Conservation (phyloP, 2,797 vertebrate genomes). For the Spondyliosoma cantharus region DNA sequence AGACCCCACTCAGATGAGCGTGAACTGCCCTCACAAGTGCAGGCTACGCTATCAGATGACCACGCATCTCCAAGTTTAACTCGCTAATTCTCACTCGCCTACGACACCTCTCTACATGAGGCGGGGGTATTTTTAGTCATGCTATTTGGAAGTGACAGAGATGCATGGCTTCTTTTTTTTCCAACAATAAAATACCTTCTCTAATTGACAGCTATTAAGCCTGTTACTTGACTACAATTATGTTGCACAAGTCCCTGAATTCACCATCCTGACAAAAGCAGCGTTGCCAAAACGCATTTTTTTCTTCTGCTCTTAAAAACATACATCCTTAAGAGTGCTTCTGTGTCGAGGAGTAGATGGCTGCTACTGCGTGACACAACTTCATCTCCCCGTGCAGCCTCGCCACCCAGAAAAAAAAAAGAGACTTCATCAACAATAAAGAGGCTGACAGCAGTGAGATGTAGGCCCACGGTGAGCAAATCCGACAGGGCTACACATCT, state of each 20-base stretch:
- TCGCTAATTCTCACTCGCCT: conserved; percentile 32
- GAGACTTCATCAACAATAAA: conserved; percentile 62
- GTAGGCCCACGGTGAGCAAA: conserved; percentile 56
- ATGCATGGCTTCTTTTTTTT: conserved; percentile 3
- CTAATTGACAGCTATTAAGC: conserved; percentile 34
- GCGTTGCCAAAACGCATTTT: conserved; percentile 8
- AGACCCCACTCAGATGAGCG: conserved; percentile 29
- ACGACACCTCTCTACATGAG: conserved; percentile 9
- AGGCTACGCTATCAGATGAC: conserved; percentile 32
- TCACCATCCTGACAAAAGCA: conserved; percentile 9
- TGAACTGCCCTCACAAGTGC: conserved; percentile 34
- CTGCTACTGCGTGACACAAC: conserved; percentile 16
- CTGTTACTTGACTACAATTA: conserved; percentile 16
- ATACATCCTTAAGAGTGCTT: conserved; percentile 30
- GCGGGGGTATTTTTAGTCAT: conserved; percentile 44
- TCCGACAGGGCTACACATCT: conserved; percentile 68
- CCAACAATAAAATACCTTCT: background rate
- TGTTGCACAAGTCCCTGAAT: conserved; percentile 9
- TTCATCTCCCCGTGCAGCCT: conserved; percentile 15
- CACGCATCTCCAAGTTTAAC: conserved; percentile 40
- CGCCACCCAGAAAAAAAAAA: conserved; percentile 7
- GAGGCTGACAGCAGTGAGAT: conserved; percentile 62
- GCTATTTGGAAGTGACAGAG: conserved; percentile 33
- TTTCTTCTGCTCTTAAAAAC: conserved; percentile 7
- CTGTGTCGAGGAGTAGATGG: background rate